Conservation (phyloP, 1,140 invertebrate genomes). For the Pinna nobilis region DNA sequence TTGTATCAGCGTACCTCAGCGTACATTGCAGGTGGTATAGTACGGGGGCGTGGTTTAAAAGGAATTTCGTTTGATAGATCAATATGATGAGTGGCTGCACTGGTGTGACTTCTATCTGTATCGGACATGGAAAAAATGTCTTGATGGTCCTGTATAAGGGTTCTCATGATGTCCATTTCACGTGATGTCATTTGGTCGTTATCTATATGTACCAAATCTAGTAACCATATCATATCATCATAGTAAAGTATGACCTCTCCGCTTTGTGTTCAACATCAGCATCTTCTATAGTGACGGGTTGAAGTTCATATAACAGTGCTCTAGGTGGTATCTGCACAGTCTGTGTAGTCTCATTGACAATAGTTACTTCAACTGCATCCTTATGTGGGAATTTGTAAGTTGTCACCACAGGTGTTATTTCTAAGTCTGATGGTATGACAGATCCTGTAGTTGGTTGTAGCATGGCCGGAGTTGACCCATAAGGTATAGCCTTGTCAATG, state of each 20-base stretch:
- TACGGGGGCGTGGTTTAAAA: too few relatives aligned
- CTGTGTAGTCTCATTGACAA: conserved; percentile 27
- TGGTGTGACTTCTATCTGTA: too few relatives aligned
- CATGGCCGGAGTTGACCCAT: background rate
- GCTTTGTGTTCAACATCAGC: background rate
- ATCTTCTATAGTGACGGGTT: conserved; percentile 19
- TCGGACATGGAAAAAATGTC: too few relatives aligned
- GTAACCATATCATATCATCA: too few relatives aligned
- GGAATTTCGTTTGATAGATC: too few relatives aligned
- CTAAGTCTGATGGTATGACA: conserved; percentile 4
- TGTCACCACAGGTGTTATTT: background rate
- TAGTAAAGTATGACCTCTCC: too few relatives aligned
- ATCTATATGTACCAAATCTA: background rate
- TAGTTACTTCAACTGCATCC: conserved; percentile 5
- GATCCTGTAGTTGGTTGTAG: conserved; percentile 14
- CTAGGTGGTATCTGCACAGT: conserved; percentile 17
- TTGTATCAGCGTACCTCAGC: too few relatives aligned
- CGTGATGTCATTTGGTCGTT: conserved; percentile 17
- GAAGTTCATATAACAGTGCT: conserved; percentile 27
- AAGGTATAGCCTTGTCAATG: conserved; percentile 18
- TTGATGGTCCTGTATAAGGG: too few relatives aligned
- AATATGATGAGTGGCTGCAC: too few relatives aligned
- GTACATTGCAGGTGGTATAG: too few relatives aligned
- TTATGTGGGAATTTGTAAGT: too few relatives aligned
- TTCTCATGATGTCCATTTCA: too few relatives aligned